These are phyloP conservation scores for Polypedilum vanderplanki DNA, from an alignment of 1,140 invertebrate genomes.

Conservation along the genomic window DNA sequence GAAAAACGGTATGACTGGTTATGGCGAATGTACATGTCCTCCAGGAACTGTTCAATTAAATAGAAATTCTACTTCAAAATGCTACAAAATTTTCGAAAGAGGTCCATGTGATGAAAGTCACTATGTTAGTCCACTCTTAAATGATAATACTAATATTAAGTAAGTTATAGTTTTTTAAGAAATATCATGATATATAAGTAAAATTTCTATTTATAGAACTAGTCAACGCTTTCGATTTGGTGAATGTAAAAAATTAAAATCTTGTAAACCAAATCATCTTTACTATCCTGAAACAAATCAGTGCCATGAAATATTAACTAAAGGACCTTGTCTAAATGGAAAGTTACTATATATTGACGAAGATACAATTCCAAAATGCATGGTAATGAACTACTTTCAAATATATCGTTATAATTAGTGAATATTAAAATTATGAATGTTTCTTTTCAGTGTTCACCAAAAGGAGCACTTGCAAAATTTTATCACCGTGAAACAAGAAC, in stretches of 20 bases:
- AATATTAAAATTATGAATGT: too few relatives aligned
- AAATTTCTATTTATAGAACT: constrained; percentile 33
- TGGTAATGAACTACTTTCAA: constrained; percentile 38
- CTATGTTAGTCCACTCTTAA: constrained; percentile 58
- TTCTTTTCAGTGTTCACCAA: constrained; percentile 43
- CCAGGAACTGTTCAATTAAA: constrained; percentile 60
- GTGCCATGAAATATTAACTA: constrained; percentile 59
- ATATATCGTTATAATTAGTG: background rate
- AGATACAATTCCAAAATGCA: constrained; percentile 55
- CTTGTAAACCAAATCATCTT: constrained; percentile 53
- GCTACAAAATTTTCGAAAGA: constrained; percentile 60
- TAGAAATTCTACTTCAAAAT: constrained; percentile 48
- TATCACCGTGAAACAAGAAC: constrained; percentile 50
- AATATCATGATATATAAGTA: too few relatives aligned
- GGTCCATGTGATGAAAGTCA: constrained; percentile 63
- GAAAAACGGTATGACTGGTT: constrained; percentile 43
- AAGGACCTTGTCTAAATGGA: constrained; percentile 67
- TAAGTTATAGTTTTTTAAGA: background rate
- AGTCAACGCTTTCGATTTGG: constrained; percentile 53
- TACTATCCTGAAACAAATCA: constrained; percentile 65
- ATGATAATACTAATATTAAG: background rate
- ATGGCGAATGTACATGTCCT: constrained; percentile 66
- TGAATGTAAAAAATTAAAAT: constrained; percentile 55
- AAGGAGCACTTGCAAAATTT: constrained; percentile 46
- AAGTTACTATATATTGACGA: constrained; percentile 53